Base-by-base conservation (phyloP, 2,797 vertebrate genomes). In the Oreonectes daqikongensis region DNA sequence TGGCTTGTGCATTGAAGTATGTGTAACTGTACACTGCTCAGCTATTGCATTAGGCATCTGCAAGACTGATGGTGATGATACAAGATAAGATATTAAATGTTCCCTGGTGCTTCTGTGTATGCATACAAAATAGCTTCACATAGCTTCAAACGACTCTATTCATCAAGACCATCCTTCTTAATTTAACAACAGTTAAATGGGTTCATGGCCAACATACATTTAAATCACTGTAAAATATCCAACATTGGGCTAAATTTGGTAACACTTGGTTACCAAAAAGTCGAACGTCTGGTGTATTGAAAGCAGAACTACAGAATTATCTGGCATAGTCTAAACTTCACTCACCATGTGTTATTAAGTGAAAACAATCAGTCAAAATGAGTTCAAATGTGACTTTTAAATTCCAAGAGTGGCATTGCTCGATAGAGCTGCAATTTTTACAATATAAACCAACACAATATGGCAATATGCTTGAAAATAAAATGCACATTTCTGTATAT, bases 121-220 rank as follows among this genome's bases (percentile, higher is more conserved):
- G 1, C 52, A 1, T 79, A 79, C 83, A 89, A 82, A 80, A 85
- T 84, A 82, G 83, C 74, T 68, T 77, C 0, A 2, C 32, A n/a
- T 20, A 12, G 2, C 68, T 79, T 85, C 59, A 46, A 18, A 12
- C 53, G 22, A 40, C 68, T 64, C 86, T 80, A 82, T 40, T 84
- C 69, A 72, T 72, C 80, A 77, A 72, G 30, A 70, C 1, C 2
- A 52, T 40, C 50, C 72, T 81, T 18, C 61, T 83, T 57, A 86
- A 75, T 64, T 50, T 60, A 28, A 26, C 5, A 46, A 65, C 7
- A 26, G 35, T 26, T 40, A 14, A 35, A 22, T 14, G 15, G 35
- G 9, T 60, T 35, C 30, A 9, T 38, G 59, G 24, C 26, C 26
- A n/a, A 2, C 55, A 32, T 3, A 24, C 9, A 20, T 28, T 42